Evolutionary conservation across 2,888 invertebrate species (phyloP).

Genomic region (Ommatoiulus sabulosus): DNA sequence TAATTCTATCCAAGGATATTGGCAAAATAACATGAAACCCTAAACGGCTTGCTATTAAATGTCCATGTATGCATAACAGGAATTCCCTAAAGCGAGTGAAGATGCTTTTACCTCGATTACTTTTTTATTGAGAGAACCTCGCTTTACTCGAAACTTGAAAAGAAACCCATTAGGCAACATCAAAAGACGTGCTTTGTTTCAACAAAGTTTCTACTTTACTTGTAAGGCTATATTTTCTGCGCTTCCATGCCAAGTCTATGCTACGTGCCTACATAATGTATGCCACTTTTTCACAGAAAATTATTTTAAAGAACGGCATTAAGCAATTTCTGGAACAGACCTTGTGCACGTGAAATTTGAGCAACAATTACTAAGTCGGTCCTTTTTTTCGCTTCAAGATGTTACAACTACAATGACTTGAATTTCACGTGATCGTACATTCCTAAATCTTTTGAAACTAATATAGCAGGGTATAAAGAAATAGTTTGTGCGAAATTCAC

Average conservation of each 20-base stretch:
- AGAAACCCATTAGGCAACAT: not conserved
- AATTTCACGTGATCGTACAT: not conserved
- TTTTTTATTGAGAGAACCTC: constrained; percentile 8
- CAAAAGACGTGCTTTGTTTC: constrained; percentile 32
- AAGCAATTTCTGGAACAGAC: not conserved
- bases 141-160: not conserved
- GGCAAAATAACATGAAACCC: not conserved
- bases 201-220: not conserved
- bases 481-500: not conserved
- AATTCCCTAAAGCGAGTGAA: not conserved
- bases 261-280: not conserved
- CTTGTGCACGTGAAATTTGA: not conserved
- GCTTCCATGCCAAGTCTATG: not conserved
- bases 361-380: not conserved
- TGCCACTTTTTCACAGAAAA: not conserved
- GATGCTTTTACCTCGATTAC: constrained; percentile 29
- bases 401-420: not conserved
- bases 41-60: constrained; percentile 11
- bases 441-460: not conserved
- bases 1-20: constrained; percentile 1
- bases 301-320: not conserved
- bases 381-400: not conserved
- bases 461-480: not conserved
- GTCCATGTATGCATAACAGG: not conserved
- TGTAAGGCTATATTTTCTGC: not conserved